These are phyloP conservation scores for Sarcophaga caerulescens DNA, from an alignment of 2,888 invertebrate genomes.

Conservation along the genomic window DNA sequence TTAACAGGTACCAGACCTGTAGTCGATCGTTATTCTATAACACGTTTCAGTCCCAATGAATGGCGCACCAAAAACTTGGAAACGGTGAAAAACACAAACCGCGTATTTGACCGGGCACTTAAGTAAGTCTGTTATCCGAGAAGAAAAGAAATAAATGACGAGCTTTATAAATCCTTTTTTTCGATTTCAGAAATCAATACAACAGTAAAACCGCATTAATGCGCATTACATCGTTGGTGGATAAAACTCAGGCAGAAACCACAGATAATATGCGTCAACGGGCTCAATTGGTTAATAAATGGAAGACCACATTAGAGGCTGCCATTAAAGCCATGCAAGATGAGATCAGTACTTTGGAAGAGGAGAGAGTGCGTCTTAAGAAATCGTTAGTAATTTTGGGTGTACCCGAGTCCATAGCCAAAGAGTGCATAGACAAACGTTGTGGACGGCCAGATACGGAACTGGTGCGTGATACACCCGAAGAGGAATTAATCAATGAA, in stretches of 20 bases:
- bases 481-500: constrained; percentile 90
- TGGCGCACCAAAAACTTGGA: constrained; percentile 86
- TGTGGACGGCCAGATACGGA: constrained; percentile 87
- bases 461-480: constrained; percentile 88
- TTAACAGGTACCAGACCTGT: constrained; percentile 88
- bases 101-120: constrained; percentile 83
- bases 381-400: constrained; percentile 86
- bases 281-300: constrained; percentile 86
- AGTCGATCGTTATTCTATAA: constrained; percentile 89
- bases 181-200: constrained; percentile 82
- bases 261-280: constrained; percentile 85
- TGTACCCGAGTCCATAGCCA: constrained; percentile 88
- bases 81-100: constrained; percentile 81
- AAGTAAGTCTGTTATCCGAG: constrained; percentile 77
- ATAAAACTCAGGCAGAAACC: constrained; percentile 87
- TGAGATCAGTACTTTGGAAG: constrained; percentile 87
- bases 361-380: constrained; percentile 86
- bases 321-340: constrained; percentile 86
- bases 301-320: constrained; percentile 89
- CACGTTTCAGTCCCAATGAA: constrained; percentile 87
- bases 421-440: constrained; percentile 88
- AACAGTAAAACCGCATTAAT: constrained; percentile 85
- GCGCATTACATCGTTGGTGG: constrained; percentile 85
- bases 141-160: neutral
- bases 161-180: too few species aligned